Evolutionary conservation across 2,888 invertebrate species (phyloP), one percentile per base, ranked within the genome.

Genomic region (Tipula confusa): DNA sequence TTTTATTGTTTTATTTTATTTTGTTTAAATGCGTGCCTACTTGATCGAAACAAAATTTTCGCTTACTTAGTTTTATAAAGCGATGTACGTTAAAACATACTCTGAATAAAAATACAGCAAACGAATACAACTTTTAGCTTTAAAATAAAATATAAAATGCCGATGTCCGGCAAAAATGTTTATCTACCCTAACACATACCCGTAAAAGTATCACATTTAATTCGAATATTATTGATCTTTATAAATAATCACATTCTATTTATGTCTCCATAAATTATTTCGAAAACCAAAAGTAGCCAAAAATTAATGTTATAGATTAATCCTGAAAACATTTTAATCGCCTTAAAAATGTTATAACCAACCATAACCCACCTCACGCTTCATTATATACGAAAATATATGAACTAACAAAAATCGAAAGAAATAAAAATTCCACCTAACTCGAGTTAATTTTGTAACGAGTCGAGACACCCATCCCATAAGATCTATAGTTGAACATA

Each of bases 311-410:
- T n/a, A 15, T 43, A 9, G 9, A 64, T 64, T 64, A 64, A 64
- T 64, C 64, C 64, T 24, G n/a, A 64, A 43, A 64, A 64, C 64
- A 64, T 24, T 64, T 64, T 64, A 64, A 64, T 64, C 64, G 64
- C 64, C 64, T 64, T 64, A 64, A 64, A 64, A 64, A 64, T 64
- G n/a, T 18, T 64, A 64, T 64, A 64, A 64, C 64, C 64, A 48
- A 31, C 7, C 7, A 18, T n/a, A 48, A 48, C 18, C 18, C n/a
- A 3, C 9, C 43, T 0, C n/a, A 43, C n/a, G 2, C 43, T 43
- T n/a, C 43, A 43, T 3, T 43, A n/a, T 6, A n/a, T n/a, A n/a
- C n/a, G n/a, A 24, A 64, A 24, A 64, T 64, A 24, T 7, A 24
- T 9, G 1, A n/a, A 15, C 1, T 15, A 15, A 15, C 18, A 4